These are phyloP conservation scores for Chrysolina americana DNA, from an alignment of 2,888 invertebrate species.

Conservation along the genomic window DNA sequence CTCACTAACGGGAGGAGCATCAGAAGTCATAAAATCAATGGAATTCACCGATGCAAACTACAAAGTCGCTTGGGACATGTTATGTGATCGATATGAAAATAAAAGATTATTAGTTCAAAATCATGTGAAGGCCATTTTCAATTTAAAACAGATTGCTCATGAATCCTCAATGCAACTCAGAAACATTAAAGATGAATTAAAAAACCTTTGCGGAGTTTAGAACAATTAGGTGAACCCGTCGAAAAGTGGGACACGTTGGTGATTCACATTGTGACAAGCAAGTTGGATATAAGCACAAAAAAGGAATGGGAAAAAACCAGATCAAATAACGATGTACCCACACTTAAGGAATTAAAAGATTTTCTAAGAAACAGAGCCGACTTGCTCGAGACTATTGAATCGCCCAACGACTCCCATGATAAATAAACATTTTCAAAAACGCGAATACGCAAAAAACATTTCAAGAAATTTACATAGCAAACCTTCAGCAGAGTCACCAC, in stretches of 20 bases:
- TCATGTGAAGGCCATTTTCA: not conserved
- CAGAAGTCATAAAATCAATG: too few relatives aligned
- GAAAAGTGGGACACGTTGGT: conserved; percentile 41
- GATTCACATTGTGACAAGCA: conserved; percentile 39
- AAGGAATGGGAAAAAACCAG: conserved; percentile 38
- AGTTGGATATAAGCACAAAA: conserved; percentile 35
- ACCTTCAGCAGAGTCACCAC: too few relatives aligned
- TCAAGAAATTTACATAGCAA: conserved; percentile 33
- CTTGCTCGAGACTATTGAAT: too few relatives aligned
- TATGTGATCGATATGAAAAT: conserved; percentile 43
- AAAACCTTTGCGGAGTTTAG: conserved; percentile 43
- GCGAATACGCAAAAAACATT: too few relatives aligned
- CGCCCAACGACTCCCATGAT: too few relatives aligned
- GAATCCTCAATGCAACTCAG: not conserved
- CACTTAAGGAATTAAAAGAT: conserved; percentile 34
- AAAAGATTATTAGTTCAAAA: conserved; percentile 36
- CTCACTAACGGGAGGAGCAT: too few relatives aligned
- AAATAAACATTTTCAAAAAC: too few relatives aligned
- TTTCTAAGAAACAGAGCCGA: conserved; percentile 41
- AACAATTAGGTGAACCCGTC: conserved; percentile 41
- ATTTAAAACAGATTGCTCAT: not conserved
- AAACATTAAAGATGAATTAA: conserved; percentile 23
- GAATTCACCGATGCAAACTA: conserved; percentile 33
- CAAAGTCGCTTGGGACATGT: conserved; percentile 35
- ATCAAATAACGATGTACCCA: not conserved